phyloP scores from a whole-genome alignment of 2,797 vertebrate genomes.

The Macroramphosus scolopax region DNA sequence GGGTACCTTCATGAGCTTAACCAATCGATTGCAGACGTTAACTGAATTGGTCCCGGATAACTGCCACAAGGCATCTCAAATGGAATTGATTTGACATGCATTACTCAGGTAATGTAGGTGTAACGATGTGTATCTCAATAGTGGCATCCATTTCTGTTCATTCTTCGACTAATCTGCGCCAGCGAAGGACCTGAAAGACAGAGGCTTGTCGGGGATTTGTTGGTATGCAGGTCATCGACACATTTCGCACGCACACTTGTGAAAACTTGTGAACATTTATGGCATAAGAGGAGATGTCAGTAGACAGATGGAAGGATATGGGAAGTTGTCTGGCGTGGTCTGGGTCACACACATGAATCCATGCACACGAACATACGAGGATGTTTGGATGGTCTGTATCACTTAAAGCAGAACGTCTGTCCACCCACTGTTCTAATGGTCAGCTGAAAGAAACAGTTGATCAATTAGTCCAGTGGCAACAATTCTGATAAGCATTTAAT shows the following conservation, averaged over 20 bases:
- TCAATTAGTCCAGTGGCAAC: background rate
- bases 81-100: conserved; percentile 44
- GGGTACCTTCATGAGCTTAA: conserved; percentile 42
- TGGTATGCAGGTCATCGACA: background rate
- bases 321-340: conserved; percentile 32
- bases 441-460: background rate
- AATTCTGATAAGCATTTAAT: no score
- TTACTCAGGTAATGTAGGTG: background rate
- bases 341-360: background rate
- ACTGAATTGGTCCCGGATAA: conserved; percentile 27
- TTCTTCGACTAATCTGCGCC: conserved; percentile 2
- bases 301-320: conserved; percentile 31
- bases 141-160: conserved; percentile 3
- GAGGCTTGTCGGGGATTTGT: conserved; percentile 6
- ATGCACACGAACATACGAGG: background rate
- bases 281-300: background rate
- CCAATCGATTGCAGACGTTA: conserved; percentile 48
- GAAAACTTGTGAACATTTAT: conserved; percentile 2
- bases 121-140: conserved; percentile 2
- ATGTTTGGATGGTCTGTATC: background rate
- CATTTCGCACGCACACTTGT: background rate
- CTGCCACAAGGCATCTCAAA: conserved; percentile 21
- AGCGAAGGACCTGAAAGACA: conserved; percentile 8
- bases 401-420: background rate
- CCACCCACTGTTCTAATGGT: no score